Base-by-base conservation (phyloP, 1,140 invertebrate genomes). In the Neocloeon triangulifer region DNA sequence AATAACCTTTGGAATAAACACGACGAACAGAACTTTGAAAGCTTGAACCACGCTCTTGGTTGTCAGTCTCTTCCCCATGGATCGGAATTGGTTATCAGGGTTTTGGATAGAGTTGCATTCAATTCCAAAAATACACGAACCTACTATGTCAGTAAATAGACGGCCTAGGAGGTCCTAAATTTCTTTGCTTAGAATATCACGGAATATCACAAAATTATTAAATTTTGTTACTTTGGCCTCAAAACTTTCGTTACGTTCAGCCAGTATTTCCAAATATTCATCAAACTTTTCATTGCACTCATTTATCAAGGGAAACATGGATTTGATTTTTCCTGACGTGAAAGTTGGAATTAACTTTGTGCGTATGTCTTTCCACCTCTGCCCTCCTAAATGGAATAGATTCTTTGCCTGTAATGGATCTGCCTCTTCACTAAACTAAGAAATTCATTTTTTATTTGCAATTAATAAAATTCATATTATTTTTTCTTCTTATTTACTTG, bases 51-150 rank as follows among this genome's bases (percentile, higher is more conserved):
- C n/a, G n/a, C n/a, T n/a, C n/a, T n/a, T n/a, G n/a, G n/a, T n/a
- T n/a, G n/a, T n/a, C n/a, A 55, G 37, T 34, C 41, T 42, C 36
- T 39, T 43, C 2, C 57, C 61, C 39, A 56, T 46, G 41, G 48
- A 46, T 31, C 51, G 41, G 39, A 66, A 64, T 33, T 55, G 48
- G 4, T 53, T 55, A 22, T 64, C 44, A 14, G 59, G 53, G 37
- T 65, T 48, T 22, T 48, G 43, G 10, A 69, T 37, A 10, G 56
- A 48, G 33, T 63, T 57, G 38, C 53, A 55, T 30, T 66, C 46
- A 7, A 69, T 44, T 3, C 65, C 67, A 46, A 69, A 69, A 5
- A 58, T 63, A 32, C 56, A 61, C 0, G 54, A 55, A 1, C 57
- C 62, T 33, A 66, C 65, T 6, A 62, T 52, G 39, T 66, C 62